Base-by-base conservation (phyloP, 2,888 invertebrate genomes). In the Pyrocoelia pectoralis region DNA sequence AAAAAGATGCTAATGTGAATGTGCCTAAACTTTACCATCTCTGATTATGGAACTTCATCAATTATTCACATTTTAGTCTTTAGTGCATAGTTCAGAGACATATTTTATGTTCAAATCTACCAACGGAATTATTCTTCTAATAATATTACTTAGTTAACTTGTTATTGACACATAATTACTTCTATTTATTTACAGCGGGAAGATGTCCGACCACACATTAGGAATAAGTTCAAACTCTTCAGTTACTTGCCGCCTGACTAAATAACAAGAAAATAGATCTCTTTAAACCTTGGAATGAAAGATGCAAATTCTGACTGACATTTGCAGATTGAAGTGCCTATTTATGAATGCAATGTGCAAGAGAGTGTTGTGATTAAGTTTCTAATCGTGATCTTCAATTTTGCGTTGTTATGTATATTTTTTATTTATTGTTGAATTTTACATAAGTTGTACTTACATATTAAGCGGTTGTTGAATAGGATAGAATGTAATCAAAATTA, bases 191-290 rank as follows among this genome's bases (percentile, higher is more conserved):
- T 24, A 6, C 6, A 94, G 93, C 92, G 92, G 78, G 93, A 93
- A 79, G 97, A 97, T 80, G 97, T 97, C 0, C 87, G 97, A 66
- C 96, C 96, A 1, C 92, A 92, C 81, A 95, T 97, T 72, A 86
- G 95, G 62, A 93, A 95, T 74, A 92, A 93, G 77, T 97, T 92
- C 84, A 91, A 94, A 76, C 86, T 97, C 6, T 94, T 94, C 83
- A 94, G 93, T 77, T 92, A 94, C 79, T 83, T 96, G 73, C 94
- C 95, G 43, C 93, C 94, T 1, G 93, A 93, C 81, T 93, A 91
- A 86, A 64, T 12, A 19, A 55, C 67, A 6, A 3, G 1, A 18
- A 1, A 15, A 5, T 33, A 29, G 12, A 49, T 10, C n/a, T 18
- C 18, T 1, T 9, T 48, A 18, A 13, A 13, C 2, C 17, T 29